Conservation (phyloP, 2,113 vertebrate genomes). For the Lagopus muta region DNA sequence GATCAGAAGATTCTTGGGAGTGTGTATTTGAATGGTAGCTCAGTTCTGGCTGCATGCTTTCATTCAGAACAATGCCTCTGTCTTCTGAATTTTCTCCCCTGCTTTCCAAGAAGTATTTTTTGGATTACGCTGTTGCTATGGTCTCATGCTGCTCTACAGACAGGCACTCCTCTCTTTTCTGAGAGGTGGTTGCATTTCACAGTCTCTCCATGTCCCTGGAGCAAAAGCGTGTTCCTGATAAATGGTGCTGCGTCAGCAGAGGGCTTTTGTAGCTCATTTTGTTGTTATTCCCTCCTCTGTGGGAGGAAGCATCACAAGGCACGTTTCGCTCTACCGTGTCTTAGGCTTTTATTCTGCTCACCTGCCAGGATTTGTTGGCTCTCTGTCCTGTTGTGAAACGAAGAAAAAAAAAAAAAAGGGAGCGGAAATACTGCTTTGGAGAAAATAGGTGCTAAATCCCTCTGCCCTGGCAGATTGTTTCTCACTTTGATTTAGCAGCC, state of each 20-base stretch:
- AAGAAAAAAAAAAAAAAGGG: neutral
- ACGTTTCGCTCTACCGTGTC: neutral
- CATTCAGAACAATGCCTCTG: neutral
- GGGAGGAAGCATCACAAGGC: neutral
- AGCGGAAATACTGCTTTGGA: neutral
- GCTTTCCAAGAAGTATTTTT: neutral
- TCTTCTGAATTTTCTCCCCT: neutral
- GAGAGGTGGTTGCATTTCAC: neutral
- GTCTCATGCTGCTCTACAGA: neutral
- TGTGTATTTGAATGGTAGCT: neutral
- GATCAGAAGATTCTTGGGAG: fast-evolving
- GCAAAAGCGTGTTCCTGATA: neutral
- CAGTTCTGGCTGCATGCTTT: neutral
- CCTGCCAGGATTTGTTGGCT: fast-evolving
- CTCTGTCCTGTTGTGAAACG: neutral
- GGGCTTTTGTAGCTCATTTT: fast-evolving
- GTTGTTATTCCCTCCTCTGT: neutral
- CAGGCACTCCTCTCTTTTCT: neutral
- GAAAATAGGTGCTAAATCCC: neutral
- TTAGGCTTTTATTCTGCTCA: neutral
- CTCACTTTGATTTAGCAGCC: neutral
- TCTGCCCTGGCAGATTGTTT: neutral
- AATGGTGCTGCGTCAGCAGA: slow-evolving; percentile 16
- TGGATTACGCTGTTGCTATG: neutral
- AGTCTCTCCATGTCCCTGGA: neutral